These are phyloP conservation scores for Hyperoplus immaculatus DNA, from an alignment of 2,797 vertebrate genomes.

Conservation along the genomic window DNA sequence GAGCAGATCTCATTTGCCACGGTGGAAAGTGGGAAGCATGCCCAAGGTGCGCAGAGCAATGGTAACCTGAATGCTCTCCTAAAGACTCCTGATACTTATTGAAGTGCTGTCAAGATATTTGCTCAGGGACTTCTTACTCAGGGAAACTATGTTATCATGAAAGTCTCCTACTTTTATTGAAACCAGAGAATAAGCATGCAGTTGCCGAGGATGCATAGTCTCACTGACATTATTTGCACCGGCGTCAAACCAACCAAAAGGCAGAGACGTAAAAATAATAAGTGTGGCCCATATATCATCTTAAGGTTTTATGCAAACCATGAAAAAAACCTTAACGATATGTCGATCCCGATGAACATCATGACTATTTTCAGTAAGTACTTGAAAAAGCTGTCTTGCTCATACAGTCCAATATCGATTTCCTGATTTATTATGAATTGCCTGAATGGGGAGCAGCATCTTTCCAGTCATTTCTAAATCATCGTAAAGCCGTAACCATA, in stretches of 20 bases:
- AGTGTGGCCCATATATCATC: neutral
- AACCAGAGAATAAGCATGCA: slow-evolving; percentile 6
- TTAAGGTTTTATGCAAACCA: neutral
- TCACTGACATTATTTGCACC: slow-evolving; percentile 6
- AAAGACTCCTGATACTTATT: slow-evolving; percentile 29
- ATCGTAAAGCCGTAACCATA: too few species aligned
- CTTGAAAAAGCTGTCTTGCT: too few species aligned
- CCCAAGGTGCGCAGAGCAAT: slow-evolving; percentile 41
- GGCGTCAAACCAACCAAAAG: slow-evolving; percentile 21
- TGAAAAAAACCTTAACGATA: too few species aligned
- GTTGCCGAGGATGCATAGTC: slow-evolving; percentile 13
- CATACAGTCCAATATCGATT: too few species aligned
- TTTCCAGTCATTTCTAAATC: too few species aligned
- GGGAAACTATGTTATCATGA: slow-evolving; percentile 15
- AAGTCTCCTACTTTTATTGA: slow-evolving; percentile 12
- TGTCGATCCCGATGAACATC: too few species aligned
- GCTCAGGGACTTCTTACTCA: neutral
- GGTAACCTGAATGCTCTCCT: slow-evolving; percentile 38
- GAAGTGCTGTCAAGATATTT: slow-evolving; percentile 45
- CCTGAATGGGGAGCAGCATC: too few species aligned
- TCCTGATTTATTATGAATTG: too few species aligned
- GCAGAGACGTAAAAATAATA: neutral
- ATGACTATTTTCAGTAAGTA: too few species aligned
- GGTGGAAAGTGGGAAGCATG: slow-evolving; percentile 40
- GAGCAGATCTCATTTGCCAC: slow-evolving; percentile 60